Conservation (phyloP, 2,888 invertebrate species). For the Caenorhabditis auriculariae region DNA sequence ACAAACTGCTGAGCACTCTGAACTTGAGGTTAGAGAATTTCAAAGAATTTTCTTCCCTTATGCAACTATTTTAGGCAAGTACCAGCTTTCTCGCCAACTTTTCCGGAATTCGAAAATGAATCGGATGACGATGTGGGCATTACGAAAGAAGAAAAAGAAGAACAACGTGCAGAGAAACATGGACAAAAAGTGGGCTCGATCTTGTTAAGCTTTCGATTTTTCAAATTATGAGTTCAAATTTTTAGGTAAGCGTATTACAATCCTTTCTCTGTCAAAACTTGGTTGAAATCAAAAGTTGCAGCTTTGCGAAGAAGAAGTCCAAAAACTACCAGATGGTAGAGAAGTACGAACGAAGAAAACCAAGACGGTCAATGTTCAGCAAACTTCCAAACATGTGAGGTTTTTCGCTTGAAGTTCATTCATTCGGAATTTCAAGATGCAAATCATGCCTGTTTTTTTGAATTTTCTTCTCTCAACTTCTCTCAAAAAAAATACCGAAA, state of each 20-base stretch:
- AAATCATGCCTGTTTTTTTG: too few species aligned
- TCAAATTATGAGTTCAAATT: neutral
- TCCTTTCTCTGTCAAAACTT: too few species aligned
- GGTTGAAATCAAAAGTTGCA: conserved; percentile 9
- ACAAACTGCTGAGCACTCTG: conserved; percentile 47
- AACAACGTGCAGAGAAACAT: conserved; percentile 56
- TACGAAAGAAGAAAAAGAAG: conserved; percentile 54
- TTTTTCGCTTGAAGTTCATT: too few species aligned
- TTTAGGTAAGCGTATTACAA: too few species aligned
- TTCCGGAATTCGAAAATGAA: conserved; percentile 48
- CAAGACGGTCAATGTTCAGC: conserved; percentile 50
- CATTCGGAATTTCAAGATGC: too few species aligned
- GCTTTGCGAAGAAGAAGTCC: conserved; percentile 57
- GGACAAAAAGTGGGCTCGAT: conserved; percentile 39
- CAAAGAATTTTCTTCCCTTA: too few species aligned
- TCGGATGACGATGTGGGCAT: conserved; percentile 55
- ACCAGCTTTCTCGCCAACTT: conserved; percentile 49
- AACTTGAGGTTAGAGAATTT: conserved; percentile 50
- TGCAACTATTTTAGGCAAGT: conserved; percentile 45
- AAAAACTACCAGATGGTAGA: conserved; percentile 51
- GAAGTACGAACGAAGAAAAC: conserved; percentile 55
- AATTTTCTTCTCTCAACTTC: too few species aligned
- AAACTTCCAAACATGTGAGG: conserved; percentile 51
- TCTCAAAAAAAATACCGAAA: too few species aligned
- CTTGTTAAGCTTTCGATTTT: neutral